Base-by-base conservation (phyloP, 2,797 vertebrate genomes). In the Peromyscus melanophrys region DNA sequence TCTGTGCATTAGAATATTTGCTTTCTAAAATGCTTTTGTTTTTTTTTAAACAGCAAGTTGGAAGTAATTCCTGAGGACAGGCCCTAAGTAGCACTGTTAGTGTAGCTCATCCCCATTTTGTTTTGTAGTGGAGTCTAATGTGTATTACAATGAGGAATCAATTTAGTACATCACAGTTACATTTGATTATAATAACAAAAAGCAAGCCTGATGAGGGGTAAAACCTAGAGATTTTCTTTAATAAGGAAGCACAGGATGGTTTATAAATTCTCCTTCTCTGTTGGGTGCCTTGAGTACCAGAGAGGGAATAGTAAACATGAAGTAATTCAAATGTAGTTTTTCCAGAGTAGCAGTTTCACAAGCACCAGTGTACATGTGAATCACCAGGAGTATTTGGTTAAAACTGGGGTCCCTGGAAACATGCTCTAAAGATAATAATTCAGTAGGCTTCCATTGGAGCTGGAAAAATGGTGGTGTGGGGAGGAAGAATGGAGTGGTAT, bases 211-310 rank as follows among this genome's bases (percentile, higher is more conserved):
- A 43, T 8, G 0, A 21, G 65, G 5, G 4, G 4, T 73, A 78
- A 31, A 87, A 65, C 52, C 6, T 27, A 76, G 6, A 16, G n/a
- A 11, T 82, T 97, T 97, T 96, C 96, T 84, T 92, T 96, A 57
- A 46, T 89, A n/a, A 81, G 83, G 78, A 84, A 67, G 34, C 83
- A 43, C 21, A 76, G 25, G 16, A 27, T n/a, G 87, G 34, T 2
- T 40, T 59, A 27, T 65, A 37, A 75, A 17, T 63, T 37, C 1
- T 0, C 3, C 3, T 75, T 3, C 9, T 82, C 21, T 19, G 40
- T 0, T 88, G 61, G 4, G 6, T 61, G 10, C 31, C 29, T 65
- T 82, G 34, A 29, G 0, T 3, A 4, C 29, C 46, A 3, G 80
- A 49, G 27, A 80, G 76, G 46, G 12, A 52, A 14, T n/a, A n/a